These are phyloP conservation scores for Ammodytes dubius DNA, from an alignment of 2,113 vertebrate species.

Conservation along the genomic window DNA sequence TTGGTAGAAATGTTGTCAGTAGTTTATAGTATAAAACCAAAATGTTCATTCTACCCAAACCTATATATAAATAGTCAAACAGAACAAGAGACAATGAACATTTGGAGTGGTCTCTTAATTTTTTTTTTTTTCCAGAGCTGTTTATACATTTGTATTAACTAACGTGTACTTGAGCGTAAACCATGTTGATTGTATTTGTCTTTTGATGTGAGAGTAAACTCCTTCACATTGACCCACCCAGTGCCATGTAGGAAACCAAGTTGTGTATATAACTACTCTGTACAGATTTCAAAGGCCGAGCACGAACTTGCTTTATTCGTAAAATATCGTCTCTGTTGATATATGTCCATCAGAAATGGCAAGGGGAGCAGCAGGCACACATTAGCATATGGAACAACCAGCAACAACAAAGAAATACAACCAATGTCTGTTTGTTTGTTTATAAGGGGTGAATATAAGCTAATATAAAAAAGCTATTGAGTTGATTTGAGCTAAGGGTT, in stretches of 20 bases:
- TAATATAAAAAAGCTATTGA: no score
- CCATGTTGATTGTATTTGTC: conserved; percentile 94
- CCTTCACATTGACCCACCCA: conserved; percentile 88
- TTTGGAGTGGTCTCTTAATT: no score
- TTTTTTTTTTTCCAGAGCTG: no score
- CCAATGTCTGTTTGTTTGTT: neutral
- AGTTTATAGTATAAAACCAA: no score
- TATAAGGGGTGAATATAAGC: neutral
- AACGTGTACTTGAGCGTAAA: conserved; percentile 94
- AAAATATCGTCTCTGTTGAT: conserved; percentile 78
- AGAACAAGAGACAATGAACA: no score
- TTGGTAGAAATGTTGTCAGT: no score
- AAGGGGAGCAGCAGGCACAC: conserved; percentile 39
- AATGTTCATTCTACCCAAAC: no score
- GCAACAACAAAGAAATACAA: neutral
- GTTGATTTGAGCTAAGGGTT: neutral
- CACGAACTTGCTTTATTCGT: conserved; percentile 90
- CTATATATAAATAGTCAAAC: no score
- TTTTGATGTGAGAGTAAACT: conserved; percentile 92
- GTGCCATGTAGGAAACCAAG: conserved; percentile 91
- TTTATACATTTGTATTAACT: conserved; percentile 83
- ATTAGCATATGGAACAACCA: neutral
- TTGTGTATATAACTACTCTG: conserved; percentile 95
- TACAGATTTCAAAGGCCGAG: conserved; percentile 89
- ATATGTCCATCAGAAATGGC: conserved; percentile 56